Evolutionary conservation across 2,888 invertebrate species (phyloP).

Genomic region (Zele albiditarsus): DNA sequence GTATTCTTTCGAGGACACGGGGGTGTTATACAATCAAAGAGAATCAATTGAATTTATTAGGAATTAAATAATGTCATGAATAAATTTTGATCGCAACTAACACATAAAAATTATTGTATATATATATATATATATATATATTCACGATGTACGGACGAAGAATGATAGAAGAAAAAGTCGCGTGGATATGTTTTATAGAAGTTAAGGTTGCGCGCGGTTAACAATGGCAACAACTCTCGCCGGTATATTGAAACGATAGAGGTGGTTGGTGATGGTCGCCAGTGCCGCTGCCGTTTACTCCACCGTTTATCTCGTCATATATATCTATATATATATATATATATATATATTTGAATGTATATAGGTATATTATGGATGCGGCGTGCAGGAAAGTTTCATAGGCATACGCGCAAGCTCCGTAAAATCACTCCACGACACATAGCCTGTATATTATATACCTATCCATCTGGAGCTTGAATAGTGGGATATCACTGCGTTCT

Average conservation of each 20-base stretch:
- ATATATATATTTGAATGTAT: background rate
- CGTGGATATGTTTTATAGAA: slow-evolving; percentile 49
- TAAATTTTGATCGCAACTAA: too few relatives aligned
- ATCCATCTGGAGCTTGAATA: background rate
- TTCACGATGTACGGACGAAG: too few relatives aligned
- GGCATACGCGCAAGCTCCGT: slow-evolving; percentile 54
- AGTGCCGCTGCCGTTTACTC: slow-evolving; percentile 33
- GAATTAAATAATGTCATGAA: too few relatives aligned
- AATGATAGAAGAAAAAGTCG: slow-evolving; percentile 44
- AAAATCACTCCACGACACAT: slow-evolving; percentile 43
- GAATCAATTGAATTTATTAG: too few relatives aligned
- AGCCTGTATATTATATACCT: background rate
- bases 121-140: too few relatives aligned
- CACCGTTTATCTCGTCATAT: background rate
- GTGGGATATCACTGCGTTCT: too few relatives aligned
- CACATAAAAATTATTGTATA: too few relatives aligned
- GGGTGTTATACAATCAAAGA: too few relatives aligned
- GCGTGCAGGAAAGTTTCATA: background rate
- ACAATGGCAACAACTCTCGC: slow-evolving; percentile 44
- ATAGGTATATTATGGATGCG: background rate
- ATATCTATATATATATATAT: background rate
- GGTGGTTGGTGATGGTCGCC: background rate
- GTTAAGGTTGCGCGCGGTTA: slow-evolving; percentile 42
- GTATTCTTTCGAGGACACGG: too few relatives aligned
- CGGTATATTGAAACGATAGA: slow-evolving; percentile 8